Conservation (phyloP, 2,888 invertebrate genomes). For the Ptychoptera albimana region DNA sequence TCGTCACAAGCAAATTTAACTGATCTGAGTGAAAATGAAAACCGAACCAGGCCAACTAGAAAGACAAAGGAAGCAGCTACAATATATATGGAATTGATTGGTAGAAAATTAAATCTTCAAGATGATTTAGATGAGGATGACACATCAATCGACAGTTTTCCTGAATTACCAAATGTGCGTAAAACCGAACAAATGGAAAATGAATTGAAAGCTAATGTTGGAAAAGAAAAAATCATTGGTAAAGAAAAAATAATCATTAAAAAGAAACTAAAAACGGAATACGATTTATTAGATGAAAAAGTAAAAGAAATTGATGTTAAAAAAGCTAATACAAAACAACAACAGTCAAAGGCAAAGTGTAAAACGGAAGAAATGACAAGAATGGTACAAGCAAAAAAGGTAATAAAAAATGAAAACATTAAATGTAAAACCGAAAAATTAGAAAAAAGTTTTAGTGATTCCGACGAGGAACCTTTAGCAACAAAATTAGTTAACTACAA, state of each 20-base stretch:
- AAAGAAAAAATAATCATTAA: constrained; percentile 8
- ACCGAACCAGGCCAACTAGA: constrained; percentile 36
- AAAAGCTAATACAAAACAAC: not conserved
- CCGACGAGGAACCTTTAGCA: constrained; percentile 48
- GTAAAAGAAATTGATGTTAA: not conserved
- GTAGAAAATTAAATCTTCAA: constrained; percentile 47
- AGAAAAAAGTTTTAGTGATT: constrained; percentile 40
- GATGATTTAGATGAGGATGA: constrained; percentile 47
- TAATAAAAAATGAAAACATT: not conserved
- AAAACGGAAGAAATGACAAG: not conserved
- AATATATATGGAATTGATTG: constrained; percentile 56
- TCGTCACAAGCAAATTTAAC: not conserved
- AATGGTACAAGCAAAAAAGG: not conserved
- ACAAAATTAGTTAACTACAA: constrained; percentile 31
- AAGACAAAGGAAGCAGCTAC: constrained; percentile 63
- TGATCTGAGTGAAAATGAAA: constrained; percentile 13
- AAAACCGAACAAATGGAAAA: constrained; percentile 42
- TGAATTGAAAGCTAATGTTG: constrained; percentile 30
- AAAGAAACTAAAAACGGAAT: constrained; percentile 6
- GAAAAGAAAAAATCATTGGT: constrained; percentile 10
- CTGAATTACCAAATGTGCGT: constrained; percentile 47
- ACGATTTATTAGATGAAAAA: not conserved
- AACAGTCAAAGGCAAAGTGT: not conserved
- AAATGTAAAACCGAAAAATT: constrained; percentile 12
- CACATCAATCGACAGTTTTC: constrained; percentile 46